phyloP scores from a whole-genome alignment of 2,797 vertebrate genomes.

The Buphagus erythrorhynchus region DNA sequence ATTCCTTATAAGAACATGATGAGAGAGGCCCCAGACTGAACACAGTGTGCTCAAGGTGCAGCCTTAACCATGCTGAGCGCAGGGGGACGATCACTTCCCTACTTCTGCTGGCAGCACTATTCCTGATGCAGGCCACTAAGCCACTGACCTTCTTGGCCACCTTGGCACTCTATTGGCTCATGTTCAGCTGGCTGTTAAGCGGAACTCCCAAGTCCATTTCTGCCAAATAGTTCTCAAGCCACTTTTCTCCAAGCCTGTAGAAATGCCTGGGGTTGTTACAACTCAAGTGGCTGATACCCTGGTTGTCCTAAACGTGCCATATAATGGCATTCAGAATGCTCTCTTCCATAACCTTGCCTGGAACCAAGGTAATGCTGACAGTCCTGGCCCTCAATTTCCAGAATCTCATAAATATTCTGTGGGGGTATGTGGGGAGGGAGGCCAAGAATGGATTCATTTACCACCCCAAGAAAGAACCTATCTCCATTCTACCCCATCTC shows the following conservation, averaged over 20 bases:
- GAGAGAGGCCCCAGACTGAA: background rate
- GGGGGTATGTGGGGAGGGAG: rapidly evolving
- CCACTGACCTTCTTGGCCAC: background rate
- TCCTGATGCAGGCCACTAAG: background rate
- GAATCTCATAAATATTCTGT: background rate
- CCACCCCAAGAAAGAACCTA: background rate
- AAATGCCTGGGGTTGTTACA: background rate
- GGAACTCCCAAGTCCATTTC: background rate
- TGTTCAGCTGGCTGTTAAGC: background rate
- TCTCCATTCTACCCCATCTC: background rate
- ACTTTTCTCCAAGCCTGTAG: background rate
- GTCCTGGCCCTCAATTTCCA: background rate
- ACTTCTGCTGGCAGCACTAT: background rate
- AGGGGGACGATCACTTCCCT: background rate
- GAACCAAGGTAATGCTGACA: background rate
- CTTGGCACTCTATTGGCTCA: background rate
- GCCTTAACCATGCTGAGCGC: background rate
- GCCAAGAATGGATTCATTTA: background rate
- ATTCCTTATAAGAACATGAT: background rate
- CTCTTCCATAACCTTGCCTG: background rate
- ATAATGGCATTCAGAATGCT: background rate
- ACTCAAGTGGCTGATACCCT: background rate
- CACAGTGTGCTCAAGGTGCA: background rate
- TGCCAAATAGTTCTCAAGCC: background rate
- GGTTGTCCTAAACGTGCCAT: too few relatives aligned